A percentile compares a stretch with the other conserved stretches of the same genome.
These are phyloP conservation scores for Alauda arvensis DNA, from an alignment of 2,797 vertebrate genomes.

Conservation along the genomic window DNA sequence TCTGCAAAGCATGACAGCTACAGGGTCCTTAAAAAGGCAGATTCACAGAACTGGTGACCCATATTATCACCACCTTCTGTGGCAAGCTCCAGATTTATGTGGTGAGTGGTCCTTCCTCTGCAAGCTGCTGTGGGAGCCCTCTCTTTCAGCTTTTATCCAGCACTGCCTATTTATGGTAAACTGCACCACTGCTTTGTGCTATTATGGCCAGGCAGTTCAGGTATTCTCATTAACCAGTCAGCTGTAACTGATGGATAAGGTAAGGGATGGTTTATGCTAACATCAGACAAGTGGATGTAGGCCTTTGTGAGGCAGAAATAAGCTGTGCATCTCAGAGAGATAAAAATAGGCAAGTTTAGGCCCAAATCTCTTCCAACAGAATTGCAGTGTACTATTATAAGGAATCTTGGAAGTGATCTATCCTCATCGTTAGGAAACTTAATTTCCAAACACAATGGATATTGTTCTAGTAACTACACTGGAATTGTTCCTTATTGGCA, in stretches of 20 bases:
- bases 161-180: not conserved
- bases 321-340: not conserved
- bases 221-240: not conserved
- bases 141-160: not conserved
- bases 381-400: not conserved
- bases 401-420: not conserved
- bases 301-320: not conserved
- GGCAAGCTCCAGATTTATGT: not conserved
- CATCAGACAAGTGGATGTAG: not conserved
- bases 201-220: not conserved
- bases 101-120: not conserved
- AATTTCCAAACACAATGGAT: not conserved
- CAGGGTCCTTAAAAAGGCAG: not conserved
- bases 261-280: not conserved
- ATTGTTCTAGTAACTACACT: not conserved
- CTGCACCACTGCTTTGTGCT: not conserved
- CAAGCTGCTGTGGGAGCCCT: not conserved
- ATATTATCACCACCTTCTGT: not conserved
- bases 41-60: not conserved
- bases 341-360: not conserved
- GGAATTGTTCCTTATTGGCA: not conserved
- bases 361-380: not conserved
- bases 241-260: not conserved
- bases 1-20: not conserved
- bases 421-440: not conserved